These are phyloP conservation scores for Dysidea cf. avara DNA, from an alignment of 37 sponge, comb jelly and placozoan species.

Conservation along the genomic window DNA sequence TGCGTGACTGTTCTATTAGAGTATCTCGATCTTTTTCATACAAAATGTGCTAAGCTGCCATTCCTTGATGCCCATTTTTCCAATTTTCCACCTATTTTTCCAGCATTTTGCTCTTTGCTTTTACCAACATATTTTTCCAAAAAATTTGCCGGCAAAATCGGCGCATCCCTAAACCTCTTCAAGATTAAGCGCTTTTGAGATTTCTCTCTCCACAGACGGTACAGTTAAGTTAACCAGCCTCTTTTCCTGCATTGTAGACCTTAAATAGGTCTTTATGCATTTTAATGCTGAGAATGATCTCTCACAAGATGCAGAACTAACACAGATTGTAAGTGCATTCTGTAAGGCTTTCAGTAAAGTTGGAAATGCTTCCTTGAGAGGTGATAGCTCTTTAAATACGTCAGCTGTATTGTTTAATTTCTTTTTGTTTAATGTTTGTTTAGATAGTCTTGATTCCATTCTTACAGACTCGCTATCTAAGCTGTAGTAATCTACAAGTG, in stretches of 20 bases:
- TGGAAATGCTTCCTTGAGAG: slow-evolving; percentile 10
- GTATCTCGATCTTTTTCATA: too few species aligned
- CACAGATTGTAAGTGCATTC: slow-evolving; percentile 25
- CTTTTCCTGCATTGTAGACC: slow-evolving; percentile 3
- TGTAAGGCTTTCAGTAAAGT: slow-evolving; percentile 3
- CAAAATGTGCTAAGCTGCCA: too few species aligned
- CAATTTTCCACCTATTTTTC: too few species aligned
- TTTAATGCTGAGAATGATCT: slow-evolving; percentile 38
- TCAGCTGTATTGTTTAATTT: slow-evolving; percentile 3
- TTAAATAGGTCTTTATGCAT: slow-evolving; percentile 4
- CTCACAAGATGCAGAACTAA: slow-evolving; percentile 40
- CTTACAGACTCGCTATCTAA: neutral
- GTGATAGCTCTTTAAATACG: slow-evolving; percentile 1
- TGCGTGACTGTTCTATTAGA: too few species aligned
- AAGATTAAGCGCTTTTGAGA: neutral
- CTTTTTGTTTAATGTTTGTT: slow-evolving; percentile 10
- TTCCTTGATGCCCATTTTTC: too few species aligned
- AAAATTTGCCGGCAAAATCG: too few species aligned
- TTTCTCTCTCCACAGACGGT: slow-evolving; percentile 9
- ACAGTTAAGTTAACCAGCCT: neutral
- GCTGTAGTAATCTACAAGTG: neutral
- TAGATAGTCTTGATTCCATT: slow-evolving; percentile 30
- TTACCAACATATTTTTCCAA: too few species aligned
- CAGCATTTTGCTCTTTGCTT: too few species aligned
- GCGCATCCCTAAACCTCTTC: too few species aligned